Conservation (phyloP, 2,113 vertebrate species). For the Onychostoma macrolepis region DNA sequence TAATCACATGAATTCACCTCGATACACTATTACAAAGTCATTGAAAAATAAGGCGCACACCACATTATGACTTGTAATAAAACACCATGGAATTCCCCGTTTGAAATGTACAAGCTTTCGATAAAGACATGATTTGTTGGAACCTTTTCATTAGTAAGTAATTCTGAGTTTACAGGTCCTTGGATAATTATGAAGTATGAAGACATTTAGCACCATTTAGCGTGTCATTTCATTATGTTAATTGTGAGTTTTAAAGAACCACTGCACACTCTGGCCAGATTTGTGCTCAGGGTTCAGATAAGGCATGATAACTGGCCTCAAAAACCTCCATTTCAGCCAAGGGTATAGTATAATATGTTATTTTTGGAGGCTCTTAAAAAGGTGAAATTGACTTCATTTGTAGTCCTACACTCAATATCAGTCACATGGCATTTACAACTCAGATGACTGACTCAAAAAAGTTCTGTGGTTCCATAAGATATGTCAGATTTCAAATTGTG, state of each 20-base stretch:
- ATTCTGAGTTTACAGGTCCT: not conserved
- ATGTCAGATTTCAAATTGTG: no score
- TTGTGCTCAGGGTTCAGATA: not conserved
- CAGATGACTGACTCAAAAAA: not conserved
- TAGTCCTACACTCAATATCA: not conserved
- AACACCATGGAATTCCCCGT: not conserved
- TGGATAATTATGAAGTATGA: not conserved
- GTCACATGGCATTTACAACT: no score
- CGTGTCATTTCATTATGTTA: not conserved
- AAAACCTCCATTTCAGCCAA: not conserved
- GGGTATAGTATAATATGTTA: not conserved
- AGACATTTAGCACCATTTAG: not conserved
- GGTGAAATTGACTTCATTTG: not conserved
- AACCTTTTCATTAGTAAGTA: no score
- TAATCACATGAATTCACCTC: not conserved
- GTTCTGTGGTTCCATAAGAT: not conserved
- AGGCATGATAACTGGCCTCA: not conserved
- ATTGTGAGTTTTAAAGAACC: not conserved
- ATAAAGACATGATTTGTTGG: not conserved
- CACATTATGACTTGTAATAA: not conserved
- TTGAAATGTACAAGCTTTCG: not conserved
- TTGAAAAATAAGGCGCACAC: not conserved
- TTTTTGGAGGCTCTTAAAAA: not conserved
- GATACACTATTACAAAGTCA: not conserved
- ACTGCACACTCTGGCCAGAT: no score